A percentile compares a stretch with the other conserved stretches of the same genome.
Conservation (phyloP, 2,888 invertebrate species). For the Drymonia ruficornis region DNA sequence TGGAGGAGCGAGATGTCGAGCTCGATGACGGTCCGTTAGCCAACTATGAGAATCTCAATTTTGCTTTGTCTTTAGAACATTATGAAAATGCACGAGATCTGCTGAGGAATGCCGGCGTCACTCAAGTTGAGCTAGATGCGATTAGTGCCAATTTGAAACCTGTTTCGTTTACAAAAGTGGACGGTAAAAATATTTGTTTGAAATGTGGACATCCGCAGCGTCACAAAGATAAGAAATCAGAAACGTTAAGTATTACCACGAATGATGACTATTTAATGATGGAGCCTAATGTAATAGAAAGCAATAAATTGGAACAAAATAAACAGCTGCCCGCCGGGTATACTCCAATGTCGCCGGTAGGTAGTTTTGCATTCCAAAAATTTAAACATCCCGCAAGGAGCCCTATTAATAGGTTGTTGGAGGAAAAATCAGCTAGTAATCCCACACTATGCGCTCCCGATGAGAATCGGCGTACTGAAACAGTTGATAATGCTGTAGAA, state of each 20-base stretch:
- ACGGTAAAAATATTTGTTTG: conserved; percentile 73
- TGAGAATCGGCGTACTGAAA: conserved; percentile 19
- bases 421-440: conserved; percentile 88
- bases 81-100: conserved; percentile 92
- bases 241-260: conserved; percentile 17
- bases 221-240: conserved; percentile 19
- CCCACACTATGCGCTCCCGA: conserved; percentile 85
- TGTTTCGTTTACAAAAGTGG: conserved; percentile 45
- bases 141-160: conserved; percentile 63
- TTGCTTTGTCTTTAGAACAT: conserved; percentile 90
- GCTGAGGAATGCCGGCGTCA: conserved; percentile 83
- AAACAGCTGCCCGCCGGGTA: conserved; percentile 80
- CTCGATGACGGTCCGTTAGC: conserved; percentile 77
- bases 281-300: conserved; percentile 83
- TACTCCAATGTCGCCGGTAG: conserved; percentile 90
- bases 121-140: conserved; percentile 78
- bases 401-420: conserved; percentile 60
- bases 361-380: conserved; percentile 71
- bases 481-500: conserved; percentile 16
- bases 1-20: conserved; percentile 45
- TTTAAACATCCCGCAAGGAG: conserved; percentile 64
- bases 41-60: conserved; percentile 90
- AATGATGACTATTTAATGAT: conserved; percentile 88
- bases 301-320: conserved; percentile 47
- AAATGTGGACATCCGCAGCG: conserved; percentile 85